Evolutionary conservation across 1,140 invertebrate genomes (phyloP), one percentile per base, ranked within the genome.

Genomic region (Tetranychus cinnabarinus): DNA sequence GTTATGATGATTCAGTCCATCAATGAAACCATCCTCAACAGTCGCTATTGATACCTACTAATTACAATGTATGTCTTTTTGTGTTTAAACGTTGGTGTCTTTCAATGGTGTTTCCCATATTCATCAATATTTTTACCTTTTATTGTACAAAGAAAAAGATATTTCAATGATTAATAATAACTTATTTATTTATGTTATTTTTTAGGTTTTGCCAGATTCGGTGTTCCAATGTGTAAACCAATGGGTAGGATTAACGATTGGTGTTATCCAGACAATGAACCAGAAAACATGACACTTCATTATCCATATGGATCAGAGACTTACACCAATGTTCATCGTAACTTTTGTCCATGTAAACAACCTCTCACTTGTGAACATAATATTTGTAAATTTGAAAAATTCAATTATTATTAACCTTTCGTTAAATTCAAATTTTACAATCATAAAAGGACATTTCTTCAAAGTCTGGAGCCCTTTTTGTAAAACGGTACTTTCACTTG

Each of bases 201-300:
- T 61, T 0, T 3, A 66, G 65, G 65, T 4, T 64, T 66, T 59
- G 58, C 56, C 47, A 58, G 65, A 10, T 66, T 63, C 50, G 61
- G 62, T 56, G 56, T 62, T 33, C 60, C 65, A n/a, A 59, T 57
- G 33, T 66, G 65, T 56, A 54, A 59, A 46, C 61, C 62, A n/a
- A 13, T 64, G n/a, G 65, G 65, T 12, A 45, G 57, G 31, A 46
- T 59, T 12, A 62, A 56, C n/a, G 61, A 66, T 15, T 64, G 60
- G 48, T 66, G 63, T 54, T 34, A 60, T 10, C 54, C 56, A 4
- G 55, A 62, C 42, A 64, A 62, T 54, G 34, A 56, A 34, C 65
- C 65, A 3, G 47, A 62, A 31, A 63, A 66, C 31, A 34, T 48
- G 15, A 64, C 65, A 46, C 57, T 66, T 1, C 54, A 54, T 36